These are phyloP conservation scores for Mylabris sibirica DNA, from an alignment of 2,888 invertebrate species.

Conservation along the genomic window DNA sequence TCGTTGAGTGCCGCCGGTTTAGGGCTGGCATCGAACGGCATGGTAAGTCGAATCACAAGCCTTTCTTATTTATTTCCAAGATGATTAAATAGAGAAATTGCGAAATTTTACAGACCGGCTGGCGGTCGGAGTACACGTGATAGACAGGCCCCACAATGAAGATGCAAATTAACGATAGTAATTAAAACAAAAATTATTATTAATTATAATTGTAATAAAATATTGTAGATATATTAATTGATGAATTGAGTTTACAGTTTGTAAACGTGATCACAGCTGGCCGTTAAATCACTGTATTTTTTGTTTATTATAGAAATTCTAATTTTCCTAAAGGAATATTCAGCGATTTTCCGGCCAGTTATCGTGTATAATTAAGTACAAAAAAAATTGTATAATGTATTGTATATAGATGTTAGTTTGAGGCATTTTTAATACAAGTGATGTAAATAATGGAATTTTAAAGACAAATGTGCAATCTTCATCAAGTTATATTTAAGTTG, in stretches of 20 bases:
- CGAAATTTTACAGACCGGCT: conserved; percentile 79
- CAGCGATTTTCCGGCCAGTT: conserved; percentile 50
- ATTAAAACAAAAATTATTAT: conserved; percentile 29
- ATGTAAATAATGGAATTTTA: conserved; percentile 53
- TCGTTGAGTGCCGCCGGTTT: conserved; percentile 65
- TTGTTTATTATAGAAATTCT: conserved; percentile 39
- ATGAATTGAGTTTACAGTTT: conserved; percentile 32
- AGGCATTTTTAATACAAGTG: conserved; percentile 56
- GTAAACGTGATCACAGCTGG: conserved; percentile 51
- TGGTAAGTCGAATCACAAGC: conserved; percentile 63
- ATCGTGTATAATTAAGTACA: conserved; percentile 59
- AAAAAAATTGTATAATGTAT: conserved; percentile 58
- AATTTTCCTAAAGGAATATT: conserved; percentile 41
- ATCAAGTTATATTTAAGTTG: conserved; percentile 40
- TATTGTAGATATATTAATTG: conserved; percentile 48
- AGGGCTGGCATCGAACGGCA: conserved; percentile 69
- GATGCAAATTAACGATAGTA: background rate
- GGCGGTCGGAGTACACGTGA: conserved; percentile 95
- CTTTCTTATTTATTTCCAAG: background rate
- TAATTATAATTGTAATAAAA: conserved; percentile 49
- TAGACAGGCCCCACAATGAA: conserved; percentile 56
- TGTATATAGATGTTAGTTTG: conserved; percentile 60
- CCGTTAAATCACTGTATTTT: conserved; percentile 46
- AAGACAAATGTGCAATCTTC: conserved; percentile 55
- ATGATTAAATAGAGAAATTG: conserved; percentile 37